phyloP scores from a whole-genome alignment of 92 coral and sea anemone genomes.

The Phenganax subtilis region DNA sequence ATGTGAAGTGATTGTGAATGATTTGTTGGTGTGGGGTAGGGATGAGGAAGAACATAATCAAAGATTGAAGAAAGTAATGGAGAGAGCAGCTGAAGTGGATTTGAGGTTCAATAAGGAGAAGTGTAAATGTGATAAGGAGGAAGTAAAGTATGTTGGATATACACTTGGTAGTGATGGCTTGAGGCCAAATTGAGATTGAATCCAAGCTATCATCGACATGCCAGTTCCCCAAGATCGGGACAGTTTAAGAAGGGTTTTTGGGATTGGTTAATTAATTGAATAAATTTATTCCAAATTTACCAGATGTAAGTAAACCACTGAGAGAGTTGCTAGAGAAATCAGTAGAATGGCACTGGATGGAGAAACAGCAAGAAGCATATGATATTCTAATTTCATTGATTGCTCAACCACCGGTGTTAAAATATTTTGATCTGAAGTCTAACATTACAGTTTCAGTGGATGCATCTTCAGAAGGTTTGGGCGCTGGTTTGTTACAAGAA shows the following conservation, averaged over 20 bases:
- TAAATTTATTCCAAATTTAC: slow-evolving; percentile 42
- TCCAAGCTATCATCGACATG: slow-evolving; percentile 41
- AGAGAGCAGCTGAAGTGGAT: slow-evolving; percentile 1
- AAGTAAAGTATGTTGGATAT: slow-evolving; percentile 39
- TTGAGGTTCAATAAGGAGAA: background rate
- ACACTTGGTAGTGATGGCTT: slow-evolving; percentile 29
- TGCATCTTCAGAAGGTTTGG: slow-evolving; percentile 47
- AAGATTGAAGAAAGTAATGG: slow-evolving; percentile 21
- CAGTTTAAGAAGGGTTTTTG: slow-evolving; percentile 44
- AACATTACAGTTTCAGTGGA: slow-evolving; percentile 37
- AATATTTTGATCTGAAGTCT: slow-evolving; percentile 38
- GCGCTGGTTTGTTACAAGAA: slow-evolving; percentile 38
- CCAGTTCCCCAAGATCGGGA: slow-evolving; percentile 35
- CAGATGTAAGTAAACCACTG: slow-evolving; percentile 33
- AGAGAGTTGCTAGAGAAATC: slow-evolving; percentile 29
- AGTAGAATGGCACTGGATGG: slow-evolving; percentile 43
- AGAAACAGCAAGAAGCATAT: slow-evolving; percentile 33
- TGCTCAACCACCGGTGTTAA: slow-evolving; percentile 37
- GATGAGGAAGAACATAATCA: slow-evolving; percentile 24
- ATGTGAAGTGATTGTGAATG: slow-evolving; percentile 42
- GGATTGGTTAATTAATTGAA: slow-evolving; percentile 42
- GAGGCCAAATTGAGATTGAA: slow-evolving; percentile 41
- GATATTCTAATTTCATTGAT: slow-evolving; percentile 26
- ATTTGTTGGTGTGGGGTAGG: slow-evolving; percentile 36
- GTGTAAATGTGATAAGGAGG: slow-evolving; percentile 3